These are phyloP conservation scores for Cebus imitator DNA, from an alignment of 2,113 vertebrate species.

Conservation along the genomic window DNA sequence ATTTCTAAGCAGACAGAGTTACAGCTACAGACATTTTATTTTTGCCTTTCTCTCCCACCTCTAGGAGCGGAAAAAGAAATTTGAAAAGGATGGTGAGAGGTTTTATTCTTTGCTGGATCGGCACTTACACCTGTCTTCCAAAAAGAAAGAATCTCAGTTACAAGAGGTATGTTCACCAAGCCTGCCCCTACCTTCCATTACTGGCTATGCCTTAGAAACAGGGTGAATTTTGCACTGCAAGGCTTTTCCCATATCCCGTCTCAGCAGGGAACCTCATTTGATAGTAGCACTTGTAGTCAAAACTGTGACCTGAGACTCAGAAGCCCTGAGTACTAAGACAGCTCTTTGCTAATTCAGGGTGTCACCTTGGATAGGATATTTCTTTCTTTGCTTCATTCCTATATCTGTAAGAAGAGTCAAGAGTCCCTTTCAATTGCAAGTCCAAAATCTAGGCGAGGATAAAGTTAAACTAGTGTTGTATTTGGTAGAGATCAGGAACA, in stretches of 20 bases:
- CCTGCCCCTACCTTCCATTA: not conserved
- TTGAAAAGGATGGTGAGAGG: conserved; percentile 97
- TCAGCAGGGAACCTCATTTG: not conserved
- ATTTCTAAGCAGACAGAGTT: not conserved
- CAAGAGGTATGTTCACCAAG: conserved; percentile 88
- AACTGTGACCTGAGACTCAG: not conserved
- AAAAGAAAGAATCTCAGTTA: conserved; percentile 96
- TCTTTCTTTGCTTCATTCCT: not conserved
- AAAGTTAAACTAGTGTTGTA: not conserved
- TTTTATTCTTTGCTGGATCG: conserved; percentile 97
- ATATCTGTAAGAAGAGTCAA: not conserved
- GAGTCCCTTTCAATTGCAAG: not conserved
- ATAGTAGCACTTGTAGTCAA: not conserved
- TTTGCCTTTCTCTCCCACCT: conserved; percentile 60
- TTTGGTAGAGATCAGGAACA: not conserved
- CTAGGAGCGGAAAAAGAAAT: conserved; percentile 96
- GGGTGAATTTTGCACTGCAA: not conserved
- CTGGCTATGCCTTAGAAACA: not conserved
- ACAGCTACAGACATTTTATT: conserved; percentile 46
- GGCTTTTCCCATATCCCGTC: not conserved
- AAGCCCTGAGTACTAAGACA: not conserved
- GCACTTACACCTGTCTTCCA: conserved; percentile 94
- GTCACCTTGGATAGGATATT: not conserved
- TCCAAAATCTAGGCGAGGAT: not conserved
- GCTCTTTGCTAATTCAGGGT: not conserved